These are phyloP conservation scores for Drosophila carrolli DNA, from an alignment of 1,140 invertebrate genomes.

Conservation along the genomic window DNA sequence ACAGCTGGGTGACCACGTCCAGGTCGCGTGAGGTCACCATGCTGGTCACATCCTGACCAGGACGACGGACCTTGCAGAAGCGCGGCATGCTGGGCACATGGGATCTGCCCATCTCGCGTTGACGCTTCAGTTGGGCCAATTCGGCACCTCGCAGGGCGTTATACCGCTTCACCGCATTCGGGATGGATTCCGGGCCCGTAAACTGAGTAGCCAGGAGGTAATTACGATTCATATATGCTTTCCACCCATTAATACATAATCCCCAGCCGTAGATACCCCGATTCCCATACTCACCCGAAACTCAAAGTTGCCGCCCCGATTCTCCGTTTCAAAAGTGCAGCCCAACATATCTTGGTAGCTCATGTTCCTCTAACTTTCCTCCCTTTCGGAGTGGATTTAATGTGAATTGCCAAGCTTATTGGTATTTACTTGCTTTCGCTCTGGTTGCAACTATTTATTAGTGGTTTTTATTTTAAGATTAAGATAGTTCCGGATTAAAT, in stretches of 20 bases:
- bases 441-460: background rate
- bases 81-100: constrained; percentile 13
- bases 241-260: too few relatives aligned
- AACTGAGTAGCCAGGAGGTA: constrained; percentile 37
- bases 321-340: constrained; percentile 7
- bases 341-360: constrained; percentile 29
- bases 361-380: constrained; percentile 11
- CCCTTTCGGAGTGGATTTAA: background rate
- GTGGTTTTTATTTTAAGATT: background rate
- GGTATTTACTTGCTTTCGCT: background rate
- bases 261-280: background rate
- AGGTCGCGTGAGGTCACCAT: constrained; percentile 55
- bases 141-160: constrained; percentile 60
- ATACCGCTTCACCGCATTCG: constrained; percentile 59
- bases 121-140: constrained; percentile 39
- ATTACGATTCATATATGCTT: too few relatives aligned
- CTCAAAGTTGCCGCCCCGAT: constrained; percentile 45
- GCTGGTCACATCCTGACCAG: constrained; percentile 47
- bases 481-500: constrained; percentile 44
- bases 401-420: background rate
- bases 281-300: constrained; percentile 56
- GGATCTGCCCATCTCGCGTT: constrained; percentile 13
- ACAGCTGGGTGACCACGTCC: constrained; percentile 66
- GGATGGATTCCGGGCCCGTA: constrained; percentile 57
- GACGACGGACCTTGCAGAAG: constrained; percentile 60